phyloP scores from a whole-genome alignment of 2,113 vertebrate genomes.

The Dasypus novemcinctus region DNA sequence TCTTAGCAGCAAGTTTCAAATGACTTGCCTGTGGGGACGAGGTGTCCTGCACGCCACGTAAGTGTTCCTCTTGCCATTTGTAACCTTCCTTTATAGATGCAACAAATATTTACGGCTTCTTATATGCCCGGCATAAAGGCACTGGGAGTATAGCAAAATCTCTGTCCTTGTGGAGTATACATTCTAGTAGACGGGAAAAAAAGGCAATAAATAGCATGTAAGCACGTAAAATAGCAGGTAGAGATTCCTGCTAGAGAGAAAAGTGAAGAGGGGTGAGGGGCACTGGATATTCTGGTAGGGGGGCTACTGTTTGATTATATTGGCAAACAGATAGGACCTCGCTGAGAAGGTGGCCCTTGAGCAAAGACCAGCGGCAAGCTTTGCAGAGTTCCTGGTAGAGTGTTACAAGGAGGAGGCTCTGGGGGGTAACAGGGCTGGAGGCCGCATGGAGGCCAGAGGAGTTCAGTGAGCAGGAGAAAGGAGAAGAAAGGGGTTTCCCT shows the following conservation, averaged over 20 bases:
- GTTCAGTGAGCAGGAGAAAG: not conserved
- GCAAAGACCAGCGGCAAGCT: not conserved
- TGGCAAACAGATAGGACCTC: no score
- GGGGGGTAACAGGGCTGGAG: not conserved
- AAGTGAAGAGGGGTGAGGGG: not conserved
- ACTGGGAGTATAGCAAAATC: not conserved
- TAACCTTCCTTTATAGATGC: not conserved
- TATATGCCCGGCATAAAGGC: not conserved
- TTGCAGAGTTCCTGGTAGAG: not conserved
- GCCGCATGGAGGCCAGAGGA: not conserved
- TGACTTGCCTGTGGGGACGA: not conserved
- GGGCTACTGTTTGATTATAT: no score
- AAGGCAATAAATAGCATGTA: not conserved
- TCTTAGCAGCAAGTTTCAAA: not conserved
- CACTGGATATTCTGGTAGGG: rapidly evolving
- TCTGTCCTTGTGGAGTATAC: not conserved
- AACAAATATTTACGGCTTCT: not conserved
- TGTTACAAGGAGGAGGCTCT: not conserved
- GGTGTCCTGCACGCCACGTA: not conserved
- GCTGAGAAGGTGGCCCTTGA: no score
- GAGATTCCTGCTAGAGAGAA: not conserved
- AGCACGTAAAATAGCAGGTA: rapidly evolving
- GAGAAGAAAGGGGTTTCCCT: no score
- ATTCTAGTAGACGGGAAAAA: not conserved
- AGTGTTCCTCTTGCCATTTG: not conserved